These are phyloP conservation scores for Apus apus DNA, from an alignment of 2,113 vertebrate species.

Conservation along the genomic window DNA sequence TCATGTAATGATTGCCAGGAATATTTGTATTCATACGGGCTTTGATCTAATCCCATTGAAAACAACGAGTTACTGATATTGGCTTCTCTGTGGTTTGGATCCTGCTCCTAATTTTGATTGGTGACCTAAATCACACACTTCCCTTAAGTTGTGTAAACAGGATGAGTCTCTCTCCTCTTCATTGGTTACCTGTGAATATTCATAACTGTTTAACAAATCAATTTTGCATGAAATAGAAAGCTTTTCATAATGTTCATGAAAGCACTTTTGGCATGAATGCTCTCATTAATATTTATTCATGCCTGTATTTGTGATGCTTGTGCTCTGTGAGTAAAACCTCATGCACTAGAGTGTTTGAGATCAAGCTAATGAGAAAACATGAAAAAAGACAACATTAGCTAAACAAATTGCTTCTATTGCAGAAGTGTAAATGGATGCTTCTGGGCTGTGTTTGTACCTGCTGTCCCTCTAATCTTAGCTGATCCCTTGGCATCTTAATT, in stretches of 20 bases:
- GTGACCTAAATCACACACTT: neutral
- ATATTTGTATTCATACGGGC: neutral
- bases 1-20: neutral
- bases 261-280: neutral
- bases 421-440: neutral
- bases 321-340: neutral
- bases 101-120: neutral
- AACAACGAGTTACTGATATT: neutral
- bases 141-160: neutral
- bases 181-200: slow-evolving; percentile 15
- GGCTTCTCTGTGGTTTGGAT: neutral
- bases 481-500: neutral
- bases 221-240: neutral
- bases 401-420: neutral
- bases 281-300: neutral
- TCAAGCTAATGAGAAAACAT: neutral
- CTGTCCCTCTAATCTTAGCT: neutral
- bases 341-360: neutral
- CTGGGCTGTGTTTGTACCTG: neutral
- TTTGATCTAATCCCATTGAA: neutral
- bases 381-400: neutral
- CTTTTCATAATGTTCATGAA: neutral
- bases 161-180: neutral
- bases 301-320: neutral
- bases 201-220: slow-evolving; percentile 24